These are phyloP conservation scores for Rhinatrema bivittatum DNA, from an alignment of 2,797 vertebrate genomes.

Conservation along the genomic window DNA sequence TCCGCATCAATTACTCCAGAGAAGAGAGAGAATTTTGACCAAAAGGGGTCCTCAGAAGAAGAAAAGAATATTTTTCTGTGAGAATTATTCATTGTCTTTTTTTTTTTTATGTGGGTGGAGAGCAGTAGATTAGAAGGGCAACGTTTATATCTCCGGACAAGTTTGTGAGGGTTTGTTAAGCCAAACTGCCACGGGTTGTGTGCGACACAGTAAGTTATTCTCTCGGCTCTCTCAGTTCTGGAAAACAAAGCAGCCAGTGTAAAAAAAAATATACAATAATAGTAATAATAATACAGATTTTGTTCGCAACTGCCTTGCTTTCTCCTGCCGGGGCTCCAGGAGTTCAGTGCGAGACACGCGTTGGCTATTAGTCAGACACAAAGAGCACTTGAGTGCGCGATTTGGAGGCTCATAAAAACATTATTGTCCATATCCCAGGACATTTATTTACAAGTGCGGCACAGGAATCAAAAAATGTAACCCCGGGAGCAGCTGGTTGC, in stretches of 20 bases:
- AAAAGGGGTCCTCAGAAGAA: too few relatives aligned
- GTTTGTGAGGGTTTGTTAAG: conserved; percentile 54
- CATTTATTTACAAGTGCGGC: conserved; percentile 73
- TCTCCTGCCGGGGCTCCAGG: conserved; percentile 56
- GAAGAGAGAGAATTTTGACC: too few relatives aligned
- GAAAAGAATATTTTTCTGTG: conserved; percentile 68
- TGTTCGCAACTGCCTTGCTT: conserved; percentile 56
- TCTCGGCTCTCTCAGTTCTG: conserved; percentile 59
- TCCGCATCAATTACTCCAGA: too few relatives aligned
- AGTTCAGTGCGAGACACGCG: conserved; percentile 84
- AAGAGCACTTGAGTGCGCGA: conserved; percentile 80
- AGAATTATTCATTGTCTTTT: conserved; percentile 67
- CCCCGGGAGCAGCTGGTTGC: conserved; percentile 25
- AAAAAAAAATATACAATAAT: conserved; percentile 23
- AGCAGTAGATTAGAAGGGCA: conserved; percentile 74
- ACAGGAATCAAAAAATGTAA: conserved; percentile 73
- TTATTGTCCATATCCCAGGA: conserved; percentile 81
- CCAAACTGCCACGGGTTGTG: conserved; percentile 47
- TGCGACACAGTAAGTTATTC: conserved; percentile 64
- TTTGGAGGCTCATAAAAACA: conserved; percentile 89
- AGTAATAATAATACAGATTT: too few relatives aligned
- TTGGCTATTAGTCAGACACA: conserved; percentile 75
- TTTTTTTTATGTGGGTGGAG: conserved; percentile 69
- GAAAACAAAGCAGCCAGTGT: conserved; percentile 74
- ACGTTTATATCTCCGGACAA: conserved; percentile 58